Evolutionary conservation across 2,113 vertebrate species (phyloP), one percentile per base, ranked within the genome.

Genomic region (Psittacula cyanocephala): DNA sequence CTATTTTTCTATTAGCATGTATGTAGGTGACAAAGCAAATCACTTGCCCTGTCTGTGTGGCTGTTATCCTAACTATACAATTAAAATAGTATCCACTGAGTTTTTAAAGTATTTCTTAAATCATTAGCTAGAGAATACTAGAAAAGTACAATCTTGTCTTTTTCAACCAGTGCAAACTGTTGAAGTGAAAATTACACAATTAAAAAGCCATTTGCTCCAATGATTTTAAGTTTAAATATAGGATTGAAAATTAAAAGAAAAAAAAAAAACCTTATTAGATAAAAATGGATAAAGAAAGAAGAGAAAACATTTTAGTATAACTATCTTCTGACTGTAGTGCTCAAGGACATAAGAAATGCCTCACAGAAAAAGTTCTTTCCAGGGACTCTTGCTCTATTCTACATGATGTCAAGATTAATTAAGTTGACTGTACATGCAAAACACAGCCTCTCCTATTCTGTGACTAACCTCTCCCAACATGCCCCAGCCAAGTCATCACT

Each of bases 401-500:
- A 77, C 55, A 79, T 3, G 14, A 64, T 84, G 90, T 92, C 86
- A 91, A 69, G 86, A 88, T 96, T 92, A 92, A 79, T 91, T 78
- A 69, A 89, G 62, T 93, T 97, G 96, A 96, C 93, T 87, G 53
- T 75, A 77, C 31, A 80, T 64, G 67, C 62, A 94, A 91, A 81
- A 82, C 89, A 68, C 19, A 85, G 47, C 75, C 57, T 96, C 50
- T 28, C 28, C 78, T 93, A 37, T 86, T 96, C 88, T 96, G 95
- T 97, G 91, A 57, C 74, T 94, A 95, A 79, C 82, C 76, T 96
- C 63, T 94, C 86, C 67, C 63, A 93, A 65, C 80, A 81, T 92
- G 78, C 59, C 78, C 76, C 83, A 81, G 57, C 62, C 77, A 89
- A 96, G 86, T 31, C 70, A 92, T 97, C 74, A 31, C 95, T 78